phyloP scores from a whole-genome alignment of 2,113 vertebrate species.

The Camelus bactrianus region DNA sequence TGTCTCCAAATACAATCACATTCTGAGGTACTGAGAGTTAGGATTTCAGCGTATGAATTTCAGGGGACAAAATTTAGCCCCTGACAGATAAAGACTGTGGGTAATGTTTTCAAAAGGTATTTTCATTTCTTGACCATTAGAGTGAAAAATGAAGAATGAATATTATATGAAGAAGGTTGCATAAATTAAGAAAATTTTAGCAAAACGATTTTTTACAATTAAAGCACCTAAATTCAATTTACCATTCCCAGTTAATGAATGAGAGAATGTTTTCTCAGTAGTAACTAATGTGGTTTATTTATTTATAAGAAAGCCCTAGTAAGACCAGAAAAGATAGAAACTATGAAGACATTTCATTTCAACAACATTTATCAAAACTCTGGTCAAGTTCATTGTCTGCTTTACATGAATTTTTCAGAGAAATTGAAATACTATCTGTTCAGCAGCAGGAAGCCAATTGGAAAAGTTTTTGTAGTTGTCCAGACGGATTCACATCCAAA shows the following conservation, averaged over 20 bases:
- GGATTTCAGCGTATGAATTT: not conserved
- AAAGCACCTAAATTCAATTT: not conserved
- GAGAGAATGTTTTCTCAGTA: not conserved
- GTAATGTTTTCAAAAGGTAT: not conserved
- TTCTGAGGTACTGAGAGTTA: not conserved
- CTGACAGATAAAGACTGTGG: not conserved
- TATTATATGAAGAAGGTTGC: not conserved
- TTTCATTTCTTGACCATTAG: not conserved
- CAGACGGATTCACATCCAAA: not conserved
- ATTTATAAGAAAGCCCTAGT: not conserved
- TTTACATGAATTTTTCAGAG: not conserved
- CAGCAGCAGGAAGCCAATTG: not conserved
- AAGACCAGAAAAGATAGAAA: not conserved
- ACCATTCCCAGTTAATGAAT: conserved; percentile 4
- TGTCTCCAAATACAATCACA: not conserved
- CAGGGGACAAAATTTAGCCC: not conserved
- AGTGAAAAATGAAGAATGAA: not conserved
- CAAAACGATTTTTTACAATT: conserved; percentile 3
- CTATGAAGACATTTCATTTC: not conserved
- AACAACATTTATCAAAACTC: conserved; percentile 5
- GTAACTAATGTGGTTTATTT: not conserved
- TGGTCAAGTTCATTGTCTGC: not conserved
- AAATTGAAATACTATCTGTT: conserved; percentile 19
- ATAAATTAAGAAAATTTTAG: conserved; percentile 1
- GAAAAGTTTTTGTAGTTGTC: not conserved